A percentile compares a stretch with the other conserved stretches of the same genome.
Evolutionary conservation across 2,888 invertebrate genomes (phyloP).

Genomic region (Orthonevra nobilis): DNA sequence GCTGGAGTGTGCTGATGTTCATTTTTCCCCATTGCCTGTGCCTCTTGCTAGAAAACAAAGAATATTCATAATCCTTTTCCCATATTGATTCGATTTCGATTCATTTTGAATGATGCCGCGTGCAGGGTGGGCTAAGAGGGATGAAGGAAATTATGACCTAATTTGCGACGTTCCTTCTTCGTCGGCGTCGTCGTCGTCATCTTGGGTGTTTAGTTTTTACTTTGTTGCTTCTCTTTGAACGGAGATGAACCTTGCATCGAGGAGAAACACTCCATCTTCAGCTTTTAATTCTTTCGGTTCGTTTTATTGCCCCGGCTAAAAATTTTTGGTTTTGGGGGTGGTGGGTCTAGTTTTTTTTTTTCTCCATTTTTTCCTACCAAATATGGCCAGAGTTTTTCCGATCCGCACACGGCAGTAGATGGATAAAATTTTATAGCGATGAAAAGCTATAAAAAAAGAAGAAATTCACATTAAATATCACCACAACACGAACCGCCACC

Average conservation of each 20-base stretch:
- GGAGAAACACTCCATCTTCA: constrained; percentile 12
- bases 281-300: constrained; percentile 55
- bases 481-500: constrained; percentile 45
- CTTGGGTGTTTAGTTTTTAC: constrained; percentile 28
- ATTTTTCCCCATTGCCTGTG: background rate
- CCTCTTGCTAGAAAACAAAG: constrained; percentile 1
- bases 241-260: constrained; percentile 2
- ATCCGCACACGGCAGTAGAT: constrained; percentile 12
- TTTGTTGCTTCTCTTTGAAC: background rate
- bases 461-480: constrained; percentile 61
- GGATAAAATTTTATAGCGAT: constrained; percentile 49
- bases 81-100: constrained; percentile 55
- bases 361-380: background rate
- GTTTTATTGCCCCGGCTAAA: constrained; percentile 33
- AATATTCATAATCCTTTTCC: constrained; percentile 54
- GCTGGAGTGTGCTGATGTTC: background rate
- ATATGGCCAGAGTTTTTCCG: constrained; percentile 17
- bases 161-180: constrained; percentile 39
- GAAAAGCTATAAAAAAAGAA: constrained; percentile 58
- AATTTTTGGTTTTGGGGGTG: constrained; percentile 33
- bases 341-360: too few species aligned
- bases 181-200: background rate
- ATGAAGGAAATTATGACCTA: constrained; percentile 55
- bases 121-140: background rate
- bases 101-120: constrained; percentile 7